A percentile compares a stretch with the other conserved stretches of the same genome.
Evolutionary conservation across 2,797 vertebrate species (phyloP).

Genomic region (Crenichthys baileyi): DNA sequence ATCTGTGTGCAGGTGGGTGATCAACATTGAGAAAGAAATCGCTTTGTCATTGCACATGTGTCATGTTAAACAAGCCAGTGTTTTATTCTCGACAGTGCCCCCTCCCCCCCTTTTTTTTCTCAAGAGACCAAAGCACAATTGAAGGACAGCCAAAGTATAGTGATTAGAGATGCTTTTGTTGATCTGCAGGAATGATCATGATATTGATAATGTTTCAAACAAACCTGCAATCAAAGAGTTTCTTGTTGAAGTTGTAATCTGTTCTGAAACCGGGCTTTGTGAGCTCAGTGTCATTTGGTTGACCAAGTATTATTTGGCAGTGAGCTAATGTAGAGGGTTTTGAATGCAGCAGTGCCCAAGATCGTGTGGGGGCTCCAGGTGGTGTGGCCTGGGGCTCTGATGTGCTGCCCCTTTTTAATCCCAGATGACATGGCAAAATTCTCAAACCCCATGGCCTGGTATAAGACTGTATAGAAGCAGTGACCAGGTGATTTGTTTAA

Average conservation of each 20-base stretch:
- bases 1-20: constrained; percentile 82
- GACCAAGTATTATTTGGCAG: constrained; percentile 77
- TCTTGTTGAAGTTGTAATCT: constrained; percentile 86
- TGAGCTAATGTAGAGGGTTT: constrained; percentile 75
- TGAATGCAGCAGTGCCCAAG: constrained; percentile 66
- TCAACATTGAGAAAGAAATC: constrained; percentile 70
- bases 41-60: constrained; percentile 82
- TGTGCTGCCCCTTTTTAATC: constrained; percentile 79
- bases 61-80: constrained; percentile 80
- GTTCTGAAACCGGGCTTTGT: constrained; percentile 83
- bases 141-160: constrained; percentile 73
- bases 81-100: constrained; percentile 65
- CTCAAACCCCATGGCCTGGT: constrained; percentile 59
- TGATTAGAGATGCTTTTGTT: constrained; percentile 82
- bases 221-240: constrained; percentile 84
- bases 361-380: constrained; percentile 72
- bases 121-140: constrained; percentile 65
- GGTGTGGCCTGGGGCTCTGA: constrained; percentile 70
- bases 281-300: constrained; percentile 77
- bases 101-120: constrained; percentile 37
- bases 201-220: constrained; percentile 86
- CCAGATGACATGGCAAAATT: constrained; percentile 83
- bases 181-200: constrained; percentile 79
- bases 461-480: constrained; percentile 64
- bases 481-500: constrained; percentile 72